Base-by-base conservation (phyloP, 2,113 vertebrate genomes). In the Patagioenas fasciata region DNA sequence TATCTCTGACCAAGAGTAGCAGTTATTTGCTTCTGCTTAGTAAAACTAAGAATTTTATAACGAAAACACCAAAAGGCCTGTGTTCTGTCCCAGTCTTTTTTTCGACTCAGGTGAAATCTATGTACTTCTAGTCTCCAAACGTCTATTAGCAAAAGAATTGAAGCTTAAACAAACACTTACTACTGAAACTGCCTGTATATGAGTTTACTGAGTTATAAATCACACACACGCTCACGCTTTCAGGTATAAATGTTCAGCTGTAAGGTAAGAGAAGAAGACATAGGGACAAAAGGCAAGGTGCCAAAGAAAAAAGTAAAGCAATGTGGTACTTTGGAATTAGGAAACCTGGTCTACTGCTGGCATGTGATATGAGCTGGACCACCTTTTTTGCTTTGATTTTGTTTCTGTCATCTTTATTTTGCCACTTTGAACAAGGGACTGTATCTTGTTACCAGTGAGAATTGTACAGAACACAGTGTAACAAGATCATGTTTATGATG, bases 331-430 rank as follows among this genome's bases (percentile, higher is more conserved):
- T 70, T 36, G 42, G 48, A 67, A 71, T 13, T 74, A 53, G 73
- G 73, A 61, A 65, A 36, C 13, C 6, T 70, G 13, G 84, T 61
- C 31, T 56, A 4, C 21, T 86, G 53, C 17, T 75, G 40, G 50
- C 42, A 3, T 28, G 23, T 60, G 18, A 29, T 28, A 19, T 61
- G 51, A 78, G 7, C 42, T 56, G 29, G 20, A 28, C 28, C 24
- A 32, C 26, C 61, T 88, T 83, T 91, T 91, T 71, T 92, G 38
- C 53, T 91, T 56, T 71, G 56, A n/a, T 83, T 93, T 93, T 85
- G 11, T 65, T 93, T 91, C 53, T 88, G 50, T 80, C 80, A 77
- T 20, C 25, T 84, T 58, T 64, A 44, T 80, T 91, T 88, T 81
- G n/a, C 29, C n/a, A 23, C 34, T 83, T 88, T 64, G 64, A 61